Base-by-base conservation (phyloP, 2,113 vertebrate genomes). In the Tyrannus savana region DNA sequence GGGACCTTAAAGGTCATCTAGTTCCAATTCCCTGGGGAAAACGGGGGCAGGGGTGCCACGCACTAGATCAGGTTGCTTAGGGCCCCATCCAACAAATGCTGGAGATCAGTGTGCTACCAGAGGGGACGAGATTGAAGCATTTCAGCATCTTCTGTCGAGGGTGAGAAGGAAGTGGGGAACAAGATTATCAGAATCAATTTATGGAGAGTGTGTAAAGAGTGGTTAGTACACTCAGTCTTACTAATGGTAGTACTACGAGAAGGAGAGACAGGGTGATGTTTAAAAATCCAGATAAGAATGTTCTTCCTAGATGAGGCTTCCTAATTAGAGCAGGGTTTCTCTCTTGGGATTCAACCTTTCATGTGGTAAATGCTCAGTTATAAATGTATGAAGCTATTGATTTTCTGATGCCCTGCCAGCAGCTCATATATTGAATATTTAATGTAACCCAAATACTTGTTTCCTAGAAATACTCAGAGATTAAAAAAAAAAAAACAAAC, bases 401-500 rank as follows among this genome's bases (percentile, higher is more conserved):
- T 96, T 96, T 96, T 79, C 72, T 88, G 79, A 86, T 73, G 77
- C 72, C 42, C 88, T 94, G 94, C 95, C 84, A 94, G 89, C 69
- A 93, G 85, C 91, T 94, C 24, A 3, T 79, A 77, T 56, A 74
- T 67, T 91, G 81, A 93, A 86, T 96, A 87, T 91, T 97, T 94
- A 96, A 93, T 95, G 72, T 91, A 94, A 91, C 73, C 72, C 93
- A 93, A 95, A 96, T 95, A 89, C 31, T 94, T 56, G 41, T 91
- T 97, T 96, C 89, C 87, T 96, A 94, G 96, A 96, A 96, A 87
- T 94, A 73, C 81, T n/a, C 7, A 5, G 44, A 82, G 71, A 64
- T 82, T 42, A 3, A 78, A 41, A 80, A 53, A 59, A 53, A 59
- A 6, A 52, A 19, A 25, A 7, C 37, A 46, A 59, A 37, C 30